A percentile compares a stretch with the other conserved stretches of the same genome.
phyloP scores from a whole-genome alignment of 2,797 vertebrate species.

The Cetoscarus ocellatus region DNA sequence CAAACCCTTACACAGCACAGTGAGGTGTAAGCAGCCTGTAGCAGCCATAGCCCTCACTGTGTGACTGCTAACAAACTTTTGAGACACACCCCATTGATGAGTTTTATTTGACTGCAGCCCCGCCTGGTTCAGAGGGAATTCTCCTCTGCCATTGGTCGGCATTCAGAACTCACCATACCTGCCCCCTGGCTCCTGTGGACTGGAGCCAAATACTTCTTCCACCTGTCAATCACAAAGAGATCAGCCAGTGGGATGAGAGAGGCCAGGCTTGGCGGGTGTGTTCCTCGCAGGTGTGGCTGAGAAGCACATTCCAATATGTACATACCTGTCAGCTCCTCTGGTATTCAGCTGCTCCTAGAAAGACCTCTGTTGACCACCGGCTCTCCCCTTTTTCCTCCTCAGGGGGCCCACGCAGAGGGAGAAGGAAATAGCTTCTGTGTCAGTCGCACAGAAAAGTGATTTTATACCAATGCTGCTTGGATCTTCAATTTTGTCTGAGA shows the following conservation, averaged over 20 bases:
- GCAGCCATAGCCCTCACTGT: conserved; percentile 59
- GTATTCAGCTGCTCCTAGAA: conserved; percentile 75
- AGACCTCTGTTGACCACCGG: conserved; percentile 62
- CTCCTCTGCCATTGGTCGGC: conserved; percentile 75
- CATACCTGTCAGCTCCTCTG: conserved; percentile 81
- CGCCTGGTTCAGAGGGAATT: conserved; percentile 73
- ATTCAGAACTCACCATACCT: conserved; percentile 68
- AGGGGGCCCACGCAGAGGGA: conserved; percentile 54
- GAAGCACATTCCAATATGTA: conserved; percentile 82
- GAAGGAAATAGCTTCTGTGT: conserved; percentile 54
- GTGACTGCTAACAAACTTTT: conserved; percentile 77
- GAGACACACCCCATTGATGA: conserved; percentile 86
- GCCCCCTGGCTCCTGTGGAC: conserved; percentile 66
- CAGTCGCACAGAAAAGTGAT: conserved; percentile 35
- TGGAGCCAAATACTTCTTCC: conserved; percentile 68
- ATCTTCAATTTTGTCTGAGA: conserved; percentile 23
- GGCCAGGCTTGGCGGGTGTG: conserved; percentile 69
- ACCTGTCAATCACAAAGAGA: conserved; percentile 70
- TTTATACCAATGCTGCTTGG: conserved; percentile 6
- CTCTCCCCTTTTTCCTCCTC: conserved; percentile 46
- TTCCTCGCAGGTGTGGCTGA: conserved; percentile 80
- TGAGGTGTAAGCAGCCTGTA: conserved; percentile 38
- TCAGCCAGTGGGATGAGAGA: conserved; percentile 78
- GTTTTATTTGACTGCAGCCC: conserved; percentile 85
- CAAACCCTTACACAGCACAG: conserved; percentile 26